Percentiles rank a stretch among this genome's conserved stretches.
These are phyloP conservation scores for Eutolmus rufibarbis DNA, from an alignment of 2,888 invertebrate genomes.

Conservation along the genomic window DNA sequence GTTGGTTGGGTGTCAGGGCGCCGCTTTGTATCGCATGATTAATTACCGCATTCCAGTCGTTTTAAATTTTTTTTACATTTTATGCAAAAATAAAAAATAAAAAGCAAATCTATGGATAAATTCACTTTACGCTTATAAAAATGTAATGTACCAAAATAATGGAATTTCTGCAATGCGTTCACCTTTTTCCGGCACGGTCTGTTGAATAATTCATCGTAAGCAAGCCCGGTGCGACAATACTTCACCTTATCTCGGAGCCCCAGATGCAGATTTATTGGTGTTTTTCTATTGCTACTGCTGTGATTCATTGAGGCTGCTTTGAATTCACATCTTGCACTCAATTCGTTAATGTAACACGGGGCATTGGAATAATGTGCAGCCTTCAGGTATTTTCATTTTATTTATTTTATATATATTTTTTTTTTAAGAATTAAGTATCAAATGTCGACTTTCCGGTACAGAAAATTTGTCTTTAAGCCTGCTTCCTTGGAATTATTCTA, in stretches of 20 bases:
- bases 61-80: not conserved
- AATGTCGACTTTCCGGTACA: not conserved
- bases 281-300: slow-evolving; percentile 5
- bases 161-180: slow-evolving; percentile 1
- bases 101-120: not conserved
- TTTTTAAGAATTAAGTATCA: not conserved
- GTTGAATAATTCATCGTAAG: slow-evolving; percentile 14
- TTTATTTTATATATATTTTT: not conserved
- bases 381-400: slow-evolving; percentile 7
- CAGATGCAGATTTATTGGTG: not conserved
- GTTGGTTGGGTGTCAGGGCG: not conserved
- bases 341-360: slow-evolving; percentile 17
- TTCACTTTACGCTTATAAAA: not conserved
- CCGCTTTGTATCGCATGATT: not conserved
- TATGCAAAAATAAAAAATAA: not conserved
- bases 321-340: slow-evolving; percentile 31
- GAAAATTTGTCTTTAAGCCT: not conserved
- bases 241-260: not conserved
- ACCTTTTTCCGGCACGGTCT: slow-evolving; percentile 2
- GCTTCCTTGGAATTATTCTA: slow-evolving; percentile 12
- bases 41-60: not conserved
- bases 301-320: slow-evolving; percentile 21
- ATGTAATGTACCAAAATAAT: not conserved
- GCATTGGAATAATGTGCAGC: slow-evolving; percentile 23
- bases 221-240: not conserved